Base-by-base conservation (phyloP, 2,888 invertebrate species). In the Caenorhabditis sp. region DNA sequence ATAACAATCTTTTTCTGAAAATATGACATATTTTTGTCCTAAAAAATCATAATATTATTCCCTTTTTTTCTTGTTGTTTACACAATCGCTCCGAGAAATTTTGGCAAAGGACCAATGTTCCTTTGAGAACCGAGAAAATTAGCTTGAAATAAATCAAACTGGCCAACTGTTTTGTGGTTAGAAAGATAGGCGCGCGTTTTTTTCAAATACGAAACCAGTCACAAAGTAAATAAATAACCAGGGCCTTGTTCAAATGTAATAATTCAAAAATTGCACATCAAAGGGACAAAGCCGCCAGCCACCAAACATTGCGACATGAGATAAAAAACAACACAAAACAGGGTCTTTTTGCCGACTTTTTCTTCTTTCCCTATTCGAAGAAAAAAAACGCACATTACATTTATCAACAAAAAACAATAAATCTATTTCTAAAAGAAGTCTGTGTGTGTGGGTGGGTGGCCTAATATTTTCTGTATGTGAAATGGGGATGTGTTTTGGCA, bases 401-500 rank as follows among this genome's bases (percentile, higher is more conserved):
- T 53, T 19, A 51, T 53, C 12, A 23, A 53, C 5, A 14, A 50
- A 50, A 50, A 58, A 59, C 66, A 59, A 55, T 26, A 66, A 26
- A 69, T 21, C 26, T 55, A 51, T 53, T 19, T 60, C 57, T 19
- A 65, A 65, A 26, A 26, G 12, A 26, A 21, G 27, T 36, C n/a
- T 36, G 3, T 23, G n/a, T 58, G 51, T 24, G 12, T 50, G 23
- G n/a, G 31, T 31, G 31, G 31, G 31, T 27, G 8, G 5, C 24
- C 55, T 69, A 81, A 66, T 80, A 78, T 63, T 84, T 84, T 51
- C 83, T 69, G 58, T 76, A 81, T 37, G 78, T 79, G 57, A 81
- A 77, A 66, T 86, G 66, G 5, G 84, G 83, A 74, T 86, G 86
- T 12, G 78, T 81, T 66, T 79, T 78, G 21, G 74, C 68, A 1